Evolutionary conservation across 2,888 invertebrate genomes (phyloP), one percentile per base, ranked within the genome.

Genomic region (Portevinia maculata): DNA sequence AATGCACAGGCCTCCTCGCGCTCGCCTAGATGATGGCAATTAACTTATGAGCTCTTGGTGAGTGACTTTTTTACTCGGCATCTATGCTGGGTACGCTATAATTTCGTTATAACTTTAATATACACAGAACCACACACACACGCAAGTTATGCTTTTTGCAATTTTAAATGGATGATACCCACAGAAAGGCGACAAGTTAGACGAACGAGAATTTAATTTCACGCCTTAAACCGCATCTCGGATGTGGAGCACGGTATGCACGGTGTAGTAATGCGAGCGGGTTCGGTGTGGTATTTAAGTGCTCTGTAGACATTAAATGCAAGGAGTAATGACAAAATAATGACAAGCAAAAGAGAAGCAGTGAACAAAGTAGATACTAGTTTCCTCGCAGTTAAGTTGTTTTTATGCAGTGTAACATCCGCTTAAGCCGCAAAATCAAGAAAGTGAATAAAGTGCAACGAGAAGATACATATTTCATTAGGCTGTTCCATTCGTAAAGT

Each of bases 251-350:
- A n/a, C 19, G 41, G 8, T 13, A 11, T 32, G 17, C 17, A 34
- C 9, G 28, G 5, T 13, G 9, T 11, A 21, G 37, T 21, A 15
- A 32, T 13, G 32, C 9, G n/a, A n/a, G 30, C 24, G n/a, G 19
- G 4, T 5, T 3, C 52, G n/a, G 28, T 30, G 9, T 19, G 7
- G 8, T 5, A 34, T 9, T 6, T 21, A 34, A 37, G 64, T 64
- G 46, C 62, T 70, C 74, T 67, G 76, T 65, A 76, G 76, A 83
- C 76, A 83, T 76, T 76, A 65, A 76, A 60, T 37, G 41, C 21
- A 76, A 76, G 67, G 6, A 48, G 62, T 67, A 74, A 76, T 60
- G 71, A 60, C 55, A 67, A 39, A 67, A 71, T 71, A 83, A 83
- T 71, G 65, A 67, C 60, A 71, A 46, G 70, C 37, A 13, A 37